Conservation (phyloP, 2,113 vertebrate species). For the Lucifuga dentata region DNA sequence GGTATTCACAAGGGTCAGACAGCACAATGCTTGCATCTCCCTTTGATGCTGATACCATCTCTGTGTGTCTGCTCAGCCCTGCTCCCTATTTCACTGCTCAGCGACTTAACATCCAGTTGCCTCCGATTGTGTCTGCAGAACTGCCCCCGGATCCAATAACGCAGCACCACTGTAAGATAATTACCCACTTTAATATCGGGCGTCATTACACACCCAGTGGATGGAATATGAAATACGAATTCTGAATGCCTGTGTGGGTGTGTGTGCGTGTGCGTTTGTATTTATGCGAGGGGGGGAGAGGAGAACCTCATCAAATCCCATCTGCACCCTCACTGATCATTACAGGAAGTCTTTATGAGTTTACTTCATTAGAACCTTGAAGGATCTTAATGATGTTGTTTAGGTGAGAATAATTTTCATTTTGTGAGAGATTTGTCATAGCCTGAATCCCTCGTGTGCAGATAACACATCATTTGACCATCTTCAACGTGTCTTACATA, state of each 20-base stretch:
- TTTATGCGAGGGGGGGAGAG: too few species aligned
- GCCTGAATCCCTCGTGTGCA: conserved; percentile 31
- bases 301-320: conserved; percentile 54
- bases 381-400: conserved; percentile 56
- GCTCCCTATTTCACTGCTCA: conserved; percentile 80
- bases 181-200: conserved; percentile 80
- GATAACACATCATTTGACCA: conserved; percentile 36
- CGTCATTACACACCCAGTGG: conserved; percentile 74
- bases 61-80: conserved; percentile 69
- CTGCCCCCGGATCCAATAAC: conserved; percentile 77
- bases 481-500: conserved; percentile 30
- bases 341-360: conserved; percentile 61
- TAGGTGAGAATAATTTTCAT: conserved; percentile 52
- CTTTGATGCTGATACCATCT: conserved; percentile 80
- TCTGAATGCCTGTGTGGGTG: conserved; percentile 33
- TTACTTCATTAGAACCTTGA: conserved; percentile 65
- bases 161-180: conserved; percentile 72
- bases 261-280: conserved; percentile 6
- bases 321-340: conserved; percentile 65
- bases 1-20: conserved; percentile 69
- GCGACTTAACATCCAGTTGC: conserved; percentile 79
- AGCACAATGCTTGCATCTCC: conserved; percentile 67
- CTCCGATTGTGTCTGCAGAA: conserved; percentile 66
- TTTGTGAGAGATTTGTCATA: conserved; percentile 38
- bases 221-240: conserved; percentile 76